phyloP scores from a whole-genome alignment of 2,888 invertebrate genomes.

The Leptopilina syphax region DNA sequence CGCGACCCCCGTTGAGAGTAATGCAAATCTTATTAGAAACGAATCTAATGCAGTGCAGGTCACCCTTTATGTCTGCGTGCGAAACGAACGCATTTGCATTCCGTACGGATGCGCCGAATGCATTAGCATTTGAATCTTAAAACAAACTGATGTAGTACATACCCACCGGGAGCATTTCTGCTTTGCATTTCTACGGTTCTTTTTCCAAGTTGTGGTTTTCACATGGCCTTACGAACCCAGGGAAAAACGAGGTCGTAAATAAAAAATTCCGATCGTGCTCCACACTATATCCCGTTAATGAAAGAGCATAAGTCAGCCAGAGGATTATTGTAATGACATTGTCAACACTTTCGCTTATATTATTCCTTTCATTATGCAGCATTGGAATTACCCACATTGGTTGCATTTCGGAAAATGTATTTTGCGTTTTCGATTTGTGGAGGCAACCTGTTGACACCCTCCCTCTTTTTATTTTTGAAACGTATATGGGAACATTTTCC shows the following conservation, averaged over 20 bases:
- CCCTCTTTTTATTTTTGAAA: neutral
- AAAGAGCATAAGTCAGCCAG: constrained; percentile 13
- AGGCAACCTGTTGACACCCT: neutral
- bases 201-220: constrained; percentile 36
- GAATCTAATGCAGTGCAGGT: constrained; percentile 37
- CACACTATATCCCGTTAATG: constrained; percentile 24
- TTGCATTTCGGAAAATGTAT: too few species aligned
- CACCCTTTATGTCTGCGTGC: constrained; percentile 40
- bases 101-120: constrained; percentile 38
- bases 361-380: neutral
- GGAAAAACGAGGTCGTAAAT: constrained; percentile 35
- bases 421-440: too few species aligned
- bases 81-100: constrained; percentile 41
- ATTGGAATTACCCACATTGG: too few species aligned
- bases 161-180: constrained; percentile 35
- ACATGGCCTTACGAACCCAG: constrained; percentile 30
- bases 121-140: constrained; percentile 42
- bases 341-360: neutral
- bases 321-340: constrained; percentile 33
- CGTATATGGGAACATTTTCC: neutral
- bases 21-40: constrained; percentile 37
- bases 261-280: constrained; percentile 33
- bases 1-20: constrained; percentile 24
- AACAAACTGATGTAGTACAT: constrained; percentile 38
- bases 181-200: constrained; percentile 38